These are phyloP conservation scores for Sinocyclocheilus anshuiensis DNA, from an alignment of 2,113 vertebrate genomes.

Conservation along the genomic window DNA sequence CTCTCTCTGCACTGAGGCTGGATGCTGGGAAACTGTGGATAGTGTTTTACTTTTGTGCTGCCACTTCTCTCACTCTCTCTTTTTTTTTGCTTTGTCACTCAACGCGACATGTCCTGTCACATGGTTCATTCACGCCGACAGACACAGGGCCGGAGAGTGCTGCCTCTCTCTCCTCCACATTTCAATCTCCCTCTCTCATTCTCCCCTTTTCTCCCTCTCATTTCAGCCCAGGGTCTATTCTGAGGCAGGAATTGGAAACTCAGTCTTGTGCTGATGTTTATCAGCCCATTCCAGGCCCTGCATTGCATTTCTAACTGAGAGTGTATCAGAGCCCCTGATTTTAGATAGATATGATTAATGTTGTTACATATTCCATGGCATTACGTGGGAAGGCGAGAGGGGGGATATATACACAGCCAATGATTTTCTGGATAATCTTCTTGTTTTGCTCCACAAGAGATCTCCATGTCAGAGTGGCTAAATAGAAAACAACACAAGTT, in stretches of 20 bases:
- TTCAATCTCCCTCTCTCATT: slow-evolving; percentile 18
- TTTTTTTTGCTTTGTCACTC: slow-evolving; percentile 58
- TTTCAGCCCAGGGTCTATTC: slow-evolving; percentile 28
- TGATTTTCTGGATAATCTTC: slow-evolving; percentile 9
- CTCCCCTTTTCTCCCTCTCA: slow-evolving; percentile 29
- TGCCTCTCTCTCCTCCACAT: not conserved
- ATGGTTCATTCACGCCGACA: slow-evolving; percentile 57
- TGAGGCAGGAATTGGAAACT: slow-evolving; percentile 41
- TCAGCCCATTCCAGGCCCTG: slow-evolving; percentile 31
- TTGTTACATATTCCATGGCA: slow-evolving; percentile 32
- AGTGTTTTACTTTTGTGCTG: slow-evolving; percentile 45
- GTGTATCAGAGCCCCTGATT: slow-evolving; percentile 38
- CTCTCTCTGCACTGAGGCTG: not conserved
- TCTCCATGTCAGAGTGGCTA: not conserved
- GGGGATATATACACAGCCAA: slow-evolving; percentile 7
- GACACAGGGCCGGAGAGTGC: slow-evolving; percentile 41
- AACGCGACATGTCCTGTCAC: slow-evolving; percentile 59
- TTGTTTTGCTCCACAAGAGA: not conserved
- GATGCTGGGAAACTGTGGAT: slow-evolving; percentile 48
- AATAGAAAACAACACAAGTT: not conserved
- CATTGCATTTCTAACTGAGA: slow-evolving; percentile 30
- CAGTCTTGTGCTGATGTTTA: slow-evolving; percentile 39
- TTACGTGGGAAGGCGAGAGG: not conserved
- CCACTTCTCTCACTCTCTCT: slow-evolving; percentile 33
- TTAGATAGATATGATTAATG: slow-evolving; percentile 51